phyloP scores from a whole-genome alignment of 2,113 vertebrate genomes.

The Phalacrocorax aristotelis region DNA sequence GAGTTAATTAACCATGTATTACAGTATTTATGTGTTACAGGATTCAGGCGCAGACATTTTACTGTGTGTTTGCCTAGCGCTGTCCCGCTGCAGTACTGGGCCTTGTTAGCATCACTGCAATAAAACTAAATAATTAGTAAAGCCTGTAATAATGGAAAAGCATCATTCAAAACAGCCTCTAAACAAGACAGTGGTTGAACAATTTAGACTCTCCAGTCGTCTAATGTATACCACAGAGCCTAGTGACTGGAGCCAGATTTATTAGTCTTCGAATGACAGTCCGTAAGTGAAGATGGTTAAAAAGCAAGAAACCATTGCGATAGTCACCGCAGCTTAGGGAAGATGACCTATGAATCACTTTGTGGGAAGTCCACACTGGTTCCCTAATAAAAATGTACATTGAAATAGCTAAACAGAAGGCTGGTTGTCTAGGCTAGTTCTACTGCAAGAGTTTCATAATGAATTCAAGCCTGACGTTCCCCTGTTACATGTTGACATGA shows the following conservation, averaged over 20 bases:
- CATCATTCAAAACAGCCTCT: background rate
- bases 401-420: background rate
- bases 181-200: background rate
- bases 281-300: background rate
- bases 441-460: background rate
- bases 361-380: background rate
- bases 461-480: background rate
- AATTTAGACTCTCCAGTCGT: background rate
- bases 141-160: background rate
- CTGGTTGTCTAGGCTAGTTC: background rate
- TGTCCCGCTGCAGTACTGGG: background rate
- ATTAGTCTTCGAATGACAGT: background rate
- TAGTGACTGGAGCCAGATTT: background rate
- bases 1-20: background rate
- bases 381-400: background rate
- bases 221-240: background rate
- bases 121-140: background rate
- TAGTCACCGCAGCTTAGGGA: background rate
- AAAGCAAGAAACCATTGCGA: background rate
- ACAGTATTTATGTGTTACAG: background rate
- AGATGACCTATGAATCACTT: conserved; percentile 5
- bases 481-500: background rate
- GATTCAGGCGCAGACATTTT: background rate
- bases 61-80: background rate
- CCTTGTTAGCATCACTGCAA: background rate